Evolutionary conservation across 2,888 invertebrate genomes (phyloP), one percentile per base, ranked within the genome.

Genomic region (Pammene fasciana): DNA sequence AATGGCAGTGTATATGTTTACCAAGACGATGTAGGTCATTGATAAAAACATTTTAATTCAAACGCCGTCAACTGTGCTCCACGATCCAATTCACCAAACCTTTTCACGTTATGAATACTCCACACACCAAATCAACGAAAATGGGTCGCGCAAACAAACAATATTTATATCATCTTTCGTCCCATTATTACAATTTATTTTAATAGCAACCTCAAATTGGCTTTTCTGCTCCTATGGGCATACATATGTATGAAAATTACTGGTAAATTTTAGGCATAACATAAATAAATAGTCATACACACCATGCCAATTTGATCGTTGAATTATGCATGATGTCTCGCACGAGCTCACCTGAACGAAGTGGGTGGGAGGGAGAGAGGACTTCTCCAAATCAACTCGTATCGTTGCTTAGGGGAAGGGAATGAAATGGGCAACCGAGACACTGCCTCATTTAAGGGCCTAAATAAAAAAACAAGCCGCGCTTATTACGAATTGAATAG

Each of bases 261-360:
- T 79, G 80, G 83, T 82, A 84, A 86, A 86, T 85, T 90, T 84
- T 78, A 79, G 79, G 79, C 78, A 76, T 70, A 86, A 88, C 88
- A 89, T 90, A 91, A 91, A 90, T 90, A 91, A 88, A 88, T 86
- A 86, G 80, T 78, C 81, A 83, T 83, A 85, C 83, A 86, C 86
- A 88, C 89, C 88, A 90, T 86, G 88, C 87, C 89, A 88, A 91
- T 91, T 91, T 88, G 86, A 88, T 87, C 85, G 86, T 86, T 92
- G 92, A 91, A 92, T 92, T 86, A 92, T 92, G 90, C 91, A 91
- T 92, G 88, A 82, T 80, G 84, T 87, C 86, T 88, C 88, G 85
- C 83, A 78, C 82, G 84, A 81, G 75, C 82, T 78, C 84, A 88
- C 86, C 88, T 85, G 83, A 76, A 81, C 73, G 80, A 79, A 77